phyloP scores from a whole-genome alignment of 2,888 invertebrate genomes.

The Pantelozetes paolii region DNA sequence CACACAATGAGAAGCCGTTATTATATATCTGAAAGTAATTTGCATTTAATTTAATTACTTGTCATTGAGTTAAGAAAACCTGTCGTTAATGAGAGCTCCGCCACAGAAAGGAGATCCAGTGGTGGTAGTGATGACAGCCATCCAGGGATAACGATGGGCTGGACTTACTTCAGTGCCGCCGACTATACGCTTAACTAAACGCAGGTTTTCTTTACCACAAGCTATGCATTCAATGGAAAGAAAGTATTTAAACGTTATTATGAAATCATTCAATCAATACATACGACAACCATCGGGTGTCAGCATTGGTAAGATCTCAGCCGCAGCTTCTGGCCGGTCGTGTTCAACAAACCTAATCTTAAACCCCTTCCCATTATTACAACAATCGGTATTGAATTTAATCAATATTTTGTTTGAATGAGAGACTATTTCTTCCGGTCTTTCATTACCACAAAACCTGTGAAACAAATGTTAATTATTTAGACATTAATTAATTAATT shows the following conservation, averaged over 20 bases:
- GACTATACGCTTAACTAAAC: conserved; percentile 31
- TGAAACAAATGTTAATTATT: neutral
- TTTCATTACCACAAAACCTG: conserved; percentile 31
- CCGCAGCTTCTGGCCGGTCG: conserved; percentile 12
- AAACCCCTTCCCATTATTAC: conserved; percentile 6
- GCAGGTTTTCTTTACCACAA: conserved; percentile 37
- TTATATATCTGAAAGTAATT: conserved; percentile 22
- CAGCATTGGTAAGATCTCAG: conserved; percentile 2
- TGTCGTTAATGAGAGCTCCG: conserved; percentile 30
- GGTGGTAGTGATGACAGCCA: conserved; percentile 12
- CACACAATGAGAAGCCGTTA: conserved; percentile 38
- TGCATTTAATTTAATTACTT: neutral
- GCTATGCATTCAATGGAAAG: neutral
- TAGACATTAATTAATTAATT: neutral
- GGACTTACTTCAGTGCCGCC: conserved; percentile 37
- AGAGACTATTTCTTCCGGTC: neutral
- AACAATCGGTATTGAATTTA: conserved; percentile 23
- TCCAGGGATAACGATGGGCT: conserved; percentile 39
- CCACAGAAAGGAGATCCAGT: conserved; percentile 31
- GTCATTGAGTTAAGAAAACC: too few relatives aligned
- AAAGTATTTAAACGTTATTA: neutral
- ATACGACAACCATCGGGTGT: conserved; percentile 25
- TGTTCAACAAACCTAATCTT: neutral
- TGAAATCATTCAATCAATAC: neutral
- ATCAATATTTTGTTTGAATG: conserved; percentile 30